phyloP scores from a whole-genome alignment of 1,140 invertebrate genomes.

The Cardiocondyla obscurior region DNA sequence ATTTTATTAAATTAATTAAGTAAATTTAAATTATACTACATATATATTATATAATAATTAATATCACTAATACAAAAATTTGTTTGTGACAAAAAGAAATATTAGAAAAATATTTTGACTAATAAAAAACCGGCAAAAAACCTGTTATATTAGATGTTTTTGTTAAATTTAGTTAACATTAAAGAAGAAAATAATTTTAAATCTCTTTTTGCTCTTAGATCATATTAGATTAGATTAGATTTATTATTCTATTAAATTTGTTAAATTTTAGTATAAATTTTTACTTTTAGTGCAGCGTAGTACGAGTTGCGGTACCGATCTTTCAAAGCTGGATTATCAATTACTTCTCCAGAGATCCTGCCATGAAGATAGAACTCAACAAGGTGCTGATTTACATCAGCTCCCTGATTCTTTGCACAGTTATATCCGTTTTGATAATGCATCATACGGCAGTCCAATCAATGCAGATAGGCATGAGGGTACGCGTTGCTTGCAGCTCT shows the following conservation, averaged over 20 bases:
- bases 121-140: neutral
- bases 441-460: constrained; percentile 83
- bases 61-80: neutral
- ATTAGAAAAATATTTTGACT: neutral
- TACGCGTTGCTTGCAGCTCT: constrained; percentile 85
- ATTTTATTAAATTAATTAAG: neutral
- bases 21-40: neutral
- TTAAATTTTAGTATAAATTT: neutral
- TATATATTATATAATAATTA: neutral
- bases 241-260: neutral
- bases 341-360: constrained; percentile 81
- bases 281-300: neutral
- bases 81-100: neutral
- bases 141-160: neutral
- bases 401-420: constrained; percentile 74
- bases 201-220: neutral
- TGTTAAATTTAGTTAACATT: neutral
- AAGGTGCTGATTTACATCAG: constrained; percentile 79
- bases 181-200: neutral
- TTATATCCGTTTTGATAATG: constrained; percentile 74
- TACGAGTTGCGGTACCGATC: constrained; percentile 82
- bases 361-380: constrained; percentile 47
- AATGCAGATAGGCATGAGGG: constrained; percentile 85
- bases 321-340: constrained; percentile 84
- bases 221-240: no score